Evolutionary conservation across 2,888 invertebrate species (phyloP).

Genomic region (Caradrina clavipalpis): DNA sequence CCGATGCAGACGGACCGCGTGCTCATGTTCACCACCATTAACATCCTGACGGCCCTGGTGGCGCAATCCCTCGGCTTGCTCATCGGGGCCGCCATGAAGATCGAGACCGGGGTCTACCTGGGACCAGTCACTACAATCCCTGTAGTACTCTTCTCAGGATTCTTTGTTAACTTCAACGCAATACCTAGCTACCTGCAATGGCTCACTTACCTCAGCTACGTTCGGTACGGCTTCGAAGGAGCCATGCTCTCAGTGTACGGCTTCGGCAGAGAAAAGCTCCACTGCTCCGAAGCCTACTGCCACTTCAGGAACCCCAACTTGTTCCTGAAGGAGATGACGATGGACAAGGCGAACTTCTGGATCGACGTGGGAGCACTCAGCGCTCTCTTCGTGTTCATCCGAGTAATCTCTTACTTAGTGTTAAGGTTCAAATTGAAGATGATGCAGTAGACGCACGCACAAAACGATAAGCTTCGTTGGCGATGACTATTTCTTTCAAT

Average conservation of each 20-base stretch:
- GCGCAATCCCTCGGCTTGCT: slow-evolving; percentile 98
- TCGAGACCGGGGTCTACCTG: slow-evolving; percentile 94
- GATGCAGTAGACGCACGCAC: slow-evolving; percentile 85
- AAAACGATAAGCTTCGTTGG: slow-evolving; percentile 68
- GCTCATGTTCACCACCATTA: slow-evolving; percentile 93
- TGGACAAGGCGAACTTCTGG: slow-evolving; percentile 95
- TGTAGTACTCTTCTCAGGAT: slow-evolving; percentile 97
- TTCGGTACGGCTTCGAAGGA: slow-evolving; percentile 97
- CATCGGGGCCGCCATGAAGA: slow-evolving; percentile 97
- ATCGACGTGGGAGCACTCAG: slow-evolving; percentile 96
- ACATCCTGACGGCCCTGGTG: slow-evolving; percentile 96
- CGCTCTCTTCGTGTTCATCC: slow-evolving; percentile 94
- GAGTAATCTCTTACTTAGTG: slow-evolving; percentile 95
- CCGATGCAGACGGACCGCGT: slow-evolving; percentile 97
- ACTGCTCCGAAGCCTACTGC: slow-evolving; percentile 96
- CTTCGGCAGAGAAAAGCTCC: slow-evolving; percentile 94
- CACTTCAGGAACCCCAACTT: slow-evolving; percentile 95
- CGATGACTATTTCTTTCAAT: slow-evolving; percentile 53
- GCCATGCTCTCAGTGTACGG: slow-evolving; percentile 98
- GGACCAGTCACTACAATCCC: slow-evolving; percentile 98
- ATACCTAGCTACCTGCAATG: slow-evolving; percentile 97
- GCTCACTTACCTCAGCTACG: slow-evolving; percentile 97
- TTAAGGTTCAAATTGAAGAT: slow-evolving; percentile 94
- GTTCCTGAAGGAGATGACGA: slow-evolving; percentile 96
- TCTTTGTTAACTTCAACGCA: slow-evolving; percentile 98